Conservation (phyloP, 2,888 invertebrate genomes). For the Physocephala rufipes region DNA sequence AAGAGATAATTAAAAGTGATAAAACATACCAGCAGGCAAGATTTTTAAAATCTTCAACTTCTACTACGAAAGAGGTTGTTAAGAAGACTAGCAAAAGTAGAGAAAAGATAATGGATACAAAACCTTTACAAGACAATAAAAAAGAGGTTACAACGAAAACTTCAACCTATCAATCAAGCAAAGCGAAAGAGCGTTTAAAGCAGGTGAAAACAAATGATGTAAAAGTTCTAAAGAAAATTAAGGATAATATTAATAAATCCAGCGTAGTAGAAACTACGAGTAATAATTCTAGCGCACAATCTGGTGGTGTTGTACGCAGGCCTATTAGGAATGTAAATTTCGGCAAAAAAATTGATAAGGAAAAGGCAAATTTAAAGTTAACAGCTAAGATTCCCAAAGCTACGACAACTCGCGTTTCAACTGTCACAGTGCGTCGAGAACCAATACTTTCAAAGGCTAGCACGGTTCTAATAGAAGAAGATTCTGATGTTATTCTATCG, state of each 20-base stretch:
- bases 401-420: constrained; percentile 46
- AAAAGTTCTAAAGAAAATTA: constrained; percentile 57
- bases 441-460: constrained; percentile 55
- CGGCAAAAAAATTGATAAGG: constrained; percentile 55
- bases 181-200: constrained; percentile 25
- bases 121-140: constrained; percentile 54
- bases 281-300: constrained; percentile 57
- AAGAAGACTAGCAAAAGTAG: constrained; percentile 47
- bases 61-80: not conserved
- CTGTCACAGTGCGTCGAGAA: constrained; percentile 53
- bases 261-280: constrained; percentile 52
- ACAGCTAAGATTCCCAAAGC: constrained; percentile 51
- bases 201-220: constrained; percentile 41
- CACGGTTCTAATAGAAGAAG: constrained; percentile 58
- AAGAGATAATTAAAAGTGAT: not conserved
- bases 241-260: constrained; percentile 55
- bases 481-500: constrained; percentile 57
- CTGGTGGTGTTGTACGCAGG: constrained; percentile 54
- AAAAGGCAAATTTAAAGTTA: constrained; percentile 52
- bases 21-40: not conserved
- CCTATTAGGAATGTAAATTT: constrained; percentile 48
- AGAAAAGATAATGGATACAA: constrained; percentile 43
- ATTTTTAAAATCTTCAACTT: not conserved
- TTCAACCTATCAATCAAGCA: constrained; percentile 27
- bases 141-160: constrained; percentile 44